Base-by-base conservation (phyloP, 2,888 invertebrate genomes). In the Drosophila eohydei region DNA sequence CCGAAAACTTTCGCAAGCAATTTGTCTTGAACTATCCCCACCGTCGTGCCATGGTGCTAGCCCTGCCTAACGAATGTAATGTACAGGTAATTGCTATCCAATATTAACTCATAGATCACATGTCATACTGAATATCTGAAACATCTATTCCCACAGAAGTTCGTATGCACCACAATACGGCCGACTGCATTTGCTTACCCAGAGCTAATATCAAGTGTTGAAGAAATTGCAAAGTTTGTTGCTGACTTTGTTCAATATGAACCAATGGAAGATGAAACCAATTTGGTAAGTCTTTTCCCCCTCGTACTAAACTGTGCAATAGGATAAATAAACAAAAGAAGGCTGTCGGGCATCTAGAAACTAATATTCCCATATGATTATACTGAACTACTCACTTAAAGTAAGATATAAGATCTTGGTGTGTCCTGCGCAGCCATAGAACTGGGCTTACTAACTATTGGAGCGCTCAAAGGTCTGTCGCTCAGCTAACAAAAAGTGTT, bases 151-250 rank as follows among this genome's bases (percentile, higher is more conserved):
- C 60, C 48, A 0, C 91, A 97, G 97, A 98, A 98, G 95, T 96
- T 98, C 94, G 97, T 98, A 44, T 97, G 97, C 81, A 96, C 97
- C 7, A 95, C 96, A 3, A 95, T 98, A 74, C 94, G 96, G 48
- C 96, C 97, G 28, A 97, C 97, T 14, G 95, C 95, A 75, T 94
- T 97, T 65, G 95, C 95, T 21, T 96, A 94, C 92, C 94, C 95
- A 9, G 95, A 95, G 81, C 94, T 97, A 48, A 91, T 93, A 52
- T 86, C 89, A n/a, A 88, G 73, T 50, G 96, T 96, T 95, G 94
- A 95, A 88, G 95, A 95, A 44, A 94, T 96, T 80, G 94, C 96
- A 0, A 93, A 94, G 52, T 96, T 98, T 91, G 95, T 97, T 3
- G 94, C 96, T 0, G 97, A 97, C 92, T 96, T 95, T 90, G 94